A percentile compares a stretch with the other conserved stretches of the same genome.
phyloP scores from a whole-genome alignment of 2,113 vertebrate genomes.

The Ptyas mucosa region DNA sequence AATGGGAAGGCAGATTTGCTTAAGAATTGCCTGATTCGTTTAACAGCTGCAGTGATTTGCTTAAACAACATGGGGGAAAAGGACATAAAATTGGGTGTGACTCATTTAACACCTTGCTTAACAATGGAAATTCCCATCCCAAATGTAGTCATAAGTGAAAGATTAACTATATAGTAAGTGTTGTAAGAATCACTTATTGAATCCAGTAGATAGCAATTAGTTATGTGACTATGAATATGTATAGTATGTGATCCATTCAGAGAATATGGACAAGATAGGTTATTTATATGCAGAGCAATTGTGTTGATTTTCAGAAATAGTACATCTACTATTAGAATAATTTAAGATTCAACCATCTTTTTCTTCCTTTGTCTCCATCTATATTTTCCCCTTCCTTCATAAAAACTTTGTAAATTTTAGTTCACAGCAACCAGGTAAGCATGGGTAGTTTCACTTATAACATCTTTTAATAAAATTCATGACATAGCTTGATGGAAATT shows the following conservation, averaged over 20 bases:
- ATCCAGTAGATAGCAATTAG: not conserved
- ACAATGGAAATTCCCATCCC: no score
- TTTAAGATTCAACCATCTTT: not conserved
- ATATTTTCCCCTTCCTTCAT: not conserved
- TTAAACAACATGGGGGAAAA: no score
- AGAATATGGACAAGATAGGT: not conserved
- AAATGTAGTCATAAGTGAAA: no score
- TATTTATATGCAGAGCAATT: not conserved
- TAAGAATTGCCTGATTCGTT: no score
- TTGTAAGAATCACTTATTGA: not conserved
- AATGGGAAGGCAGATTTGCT: no score
- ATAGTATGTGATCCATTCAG: not conserved
- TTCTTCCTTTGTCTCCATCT: not conserved
- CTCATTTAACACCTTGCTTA: no score
- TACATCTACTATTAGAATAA: not conserved
- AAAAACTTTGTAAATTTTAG: not conserved
- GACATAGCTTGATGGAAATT: not conserved
- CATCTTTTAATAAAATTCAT: not conserved
- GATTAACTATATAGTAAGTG: not conserved
- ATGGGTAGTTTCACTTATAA: not conserved
- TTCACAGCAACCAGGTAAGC: not conserved
- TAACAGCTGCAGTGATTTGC: no score
- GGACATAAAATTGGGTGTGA: no score
- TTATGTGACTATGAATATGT: not conserved
- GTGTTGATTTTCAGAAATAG: not conserved